Evolutionary conservation across 2,113 vertebrate species (phyloP).

Genomic region (Thamnophis sirtalis): DNA sequence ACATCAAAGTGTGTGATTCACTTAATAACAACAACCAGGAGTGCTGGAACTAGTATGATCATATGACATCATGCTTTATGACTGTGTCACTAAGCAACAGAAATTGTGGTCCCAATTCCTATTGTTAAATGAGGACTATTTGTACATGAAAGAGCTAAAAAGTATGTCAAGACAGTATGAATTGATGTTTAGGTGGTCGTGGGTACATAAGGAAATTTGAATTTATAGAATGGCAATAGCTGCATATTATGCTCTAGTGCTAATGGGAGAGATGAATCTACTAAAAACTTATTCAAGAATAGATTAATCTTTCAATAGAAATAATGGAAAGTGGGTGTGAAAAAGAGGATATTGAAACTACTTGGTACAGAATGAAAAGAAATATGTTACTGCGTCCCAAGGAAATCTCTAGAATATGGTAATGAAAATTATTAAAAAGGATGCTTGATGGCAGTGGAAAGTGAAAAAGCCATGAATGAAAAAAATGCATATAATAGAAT

Average conservation of each 20-base stretch:
- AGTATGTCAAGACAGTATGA: background rate
- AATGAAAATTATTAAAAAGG: background rate
- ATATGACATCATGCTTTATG: background rate
- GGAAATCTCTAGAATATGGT: background rate
- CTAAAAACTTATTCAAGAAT: background rate
- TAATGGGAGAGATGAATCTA: background rate
- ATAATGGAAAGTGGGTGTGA: background rate
- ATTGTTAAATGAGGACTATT: background rate
- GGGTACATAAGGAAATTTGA: background rate
- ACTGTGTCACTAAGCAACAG: background rate
- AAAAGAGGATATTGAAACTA: background rate
- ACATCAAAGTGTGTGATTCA: background rate
- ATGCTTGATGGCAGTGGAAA: background rate
- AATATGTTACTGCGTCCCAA: background rate
- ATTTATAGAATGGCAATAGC: background rate
- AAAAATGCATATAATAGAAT: background rate
- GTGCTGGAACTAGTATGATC: background rate
- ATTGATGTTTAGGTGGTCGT: background rate
- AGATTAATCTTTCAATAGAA: background rate
- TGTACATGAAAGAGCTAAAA: background rate
- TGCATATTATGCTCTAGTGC: background rate
- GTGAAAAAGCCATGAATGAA: background rate
- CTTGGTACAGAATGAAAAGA: background rate
- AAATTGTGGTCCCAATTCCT: background rate
- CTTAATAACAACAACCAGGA: background rate